Conservation (phyloP, 2,888 invertebrate species). For the Brachynemurus nebulosus region DNA sequence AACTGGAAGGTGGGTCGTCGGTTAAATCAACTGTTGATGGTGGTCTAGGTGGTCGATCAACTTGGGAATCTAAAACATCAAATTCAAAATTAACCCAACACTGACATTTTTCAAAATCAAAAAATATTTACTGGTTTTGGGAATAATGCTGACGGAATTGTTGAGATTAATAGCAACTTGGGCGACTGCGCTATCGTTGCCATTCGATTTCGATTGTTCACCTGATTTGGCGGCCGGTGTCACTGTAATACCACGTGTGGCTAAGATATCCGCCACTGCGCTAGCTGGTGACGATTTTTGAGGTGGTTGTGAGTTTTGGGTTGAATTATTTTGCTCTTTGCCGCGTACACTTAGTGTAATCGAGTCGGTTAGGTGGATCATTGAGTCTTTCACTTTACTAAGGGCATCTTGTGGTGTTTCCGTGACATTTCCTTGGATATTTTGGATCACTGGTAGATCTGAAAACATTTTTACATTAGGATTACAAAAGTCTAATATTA, state of each 20-base stretch:
- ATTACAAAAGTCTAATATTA: background rate
- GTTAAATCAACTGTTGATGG: slow-evolving; percentile 21
- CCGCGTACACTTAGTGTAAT: slow-evolving; percentile 51
- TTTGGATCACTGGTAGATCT: slow-evolving; percentile 53
- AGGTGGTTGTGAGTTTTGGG: background rate
- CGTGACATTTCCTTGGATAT: slow-evolving; percentile 45
- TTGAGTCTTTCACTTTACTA: slow-evolving; percentile 22
- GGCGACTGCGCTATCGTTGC: slow-evolving; percentile 25
- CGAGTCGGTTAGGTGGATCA: slow-evolving; percentile 56
- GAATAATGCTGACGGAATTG: slow-evolving; percentile 46
- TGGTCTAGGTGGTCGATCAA: slow-evolving; percentile 34
- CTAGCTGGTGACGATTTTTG: slow-evolving; percentile 39
- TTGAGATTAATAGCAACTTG: slow-evolving; percentile 40
- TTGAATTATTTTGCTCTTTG: slow-evolving; percentile 1
- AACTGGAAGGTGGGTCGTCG: background rate
- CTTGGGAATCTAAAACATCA: slow-evolving; percentile 20
- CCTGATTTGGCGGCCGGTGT: slow-evolving; percentile 45
- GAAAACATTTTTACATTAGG: background rate
- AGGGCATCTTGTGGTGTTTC: slow-evolving; percentile 25
- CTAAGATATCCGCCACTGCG: slow-evolving; percentile 62
- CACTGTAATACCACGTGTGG: slow-evolving; percentile 63
- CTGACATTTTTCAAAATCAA: background rate
- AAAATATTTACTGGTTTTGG: slow-evolving; percentile 26
- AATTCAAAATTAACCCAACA: slow-evolving; percentile 10
- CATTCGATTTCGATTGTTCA: slow-evolving; percentile 26